Conservation (phyloP, 1,140 invertebrate genomes). For the Conus ventricosus region DNA sequence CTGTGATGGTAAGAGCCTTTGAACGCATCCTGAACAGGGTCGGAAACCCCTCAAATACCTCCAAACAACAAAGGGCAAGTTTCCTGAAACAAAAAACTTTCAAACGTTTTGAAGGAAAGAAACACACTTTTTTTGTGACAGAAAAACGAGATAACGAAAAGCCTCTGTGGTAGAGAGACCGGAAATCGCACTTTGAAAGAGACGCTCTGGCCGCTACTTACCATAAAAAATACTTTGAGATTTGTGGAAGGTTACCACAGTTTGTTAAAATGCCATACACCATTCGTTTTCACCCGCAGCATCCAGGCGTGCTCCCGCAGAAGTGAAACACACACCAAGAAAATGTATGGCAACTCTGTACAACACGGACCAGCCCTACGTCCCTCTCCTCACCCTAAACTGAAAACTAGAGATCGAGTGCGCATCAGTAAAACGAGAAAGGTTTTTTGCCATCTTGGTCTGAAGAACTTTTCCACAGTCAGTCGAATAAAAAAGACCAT, state of each 20-base stretch:
- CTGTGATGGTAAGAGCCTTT: slow-evolving; percentile 54
- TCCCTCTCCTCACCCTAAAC: background rate
- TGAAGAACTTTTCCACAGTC: slow-evolving; percentile 8
- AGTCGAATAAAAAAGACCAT: background rate
- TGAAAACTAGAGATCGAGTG: background rate
- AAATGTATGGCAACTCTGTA: slow-evolving; percentile 18
- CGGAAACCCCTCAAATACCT: slow-evolving; percentile 24
- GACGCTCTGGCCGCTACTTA: slow-evolving; percentile 74
- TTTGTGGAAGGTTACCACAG: no score
- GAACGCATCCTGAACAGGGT: slow-evolving; percentile 49
- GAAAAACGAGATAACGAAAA: slow-evolving; percentile 72
- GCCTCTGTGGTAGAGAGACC: slow-evolving; percentile 74
- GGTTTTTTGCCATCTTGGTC: background rate
- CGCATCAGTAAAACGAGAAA: background rate
- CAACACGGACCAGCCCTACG: no score
- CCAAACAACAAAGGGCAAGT: slow-evolving; percentile 40
- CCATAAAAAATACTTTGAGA: slow-evolving; percentile 55
- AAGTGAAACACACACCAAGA: slow-evolving; percentile 1
- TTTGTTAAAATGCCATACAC: slow-evolving; percentile 67
- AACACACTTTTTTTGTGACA: slow-evolving; percentile 10
- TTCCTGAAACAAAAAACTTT: slow-evolving; percentile 36
- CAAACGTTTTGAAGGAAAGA: slow-evolving; percentile 33
- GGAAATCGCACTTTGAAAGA: slow-evolving; percentile 75
- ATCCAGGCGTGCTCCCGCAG: slow-evolving; percentile 50
- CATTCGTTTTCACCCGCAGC: slow-evolving; percentile 65